Base-by-base conservation (phyloP, 2,888 invertebrate species). In the Philereme transversata region DNA sequence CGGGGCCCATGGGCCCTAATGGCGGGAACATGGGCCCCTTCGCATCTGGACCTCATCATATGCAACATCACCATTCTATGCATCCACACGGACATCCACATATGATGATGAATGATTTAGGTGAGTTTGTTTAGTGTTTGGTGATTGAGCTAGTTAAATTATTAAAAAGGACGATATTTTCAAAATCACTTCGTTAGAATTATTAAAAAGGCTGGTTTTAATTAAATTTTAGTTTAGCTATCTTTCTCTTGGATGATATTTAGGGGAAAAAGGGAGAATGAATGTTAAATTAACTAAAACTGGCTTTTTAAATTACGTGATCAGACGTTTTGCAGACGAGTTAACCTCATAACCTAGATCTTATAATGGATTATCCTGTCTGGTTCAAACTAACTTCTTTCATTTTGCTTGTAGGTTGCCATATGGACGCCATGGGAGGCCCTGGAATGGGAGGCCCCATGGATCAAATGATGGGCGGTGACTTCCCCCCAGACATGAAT, bases 51-150 rank as follows among this genome's bases (percentile, higher is more conserved):
- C 89, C 89, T 2, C 92, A 90, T 67, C 92, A 92, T 71, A 87
- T 90, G 90, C 92, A 88, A 67, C 92, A 92, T 58, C 92, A 91
- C 59, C 91, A 91, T 69, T 78, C 81, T 4, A 88, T 89, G 92
- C 92, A 91, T 62, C 91, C 91, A 60, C 90, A 92, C 66, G 78
- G 79, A 51, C 92, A 92, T 78, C 88, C 90, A 43, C 93, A 93
- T 74, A 90, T 93, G 89, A 89, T 93, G 90, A 92, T 93, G 88
- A 92, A 89, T 64, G 93, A 93, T 64, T 81, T 93, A 79, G 92
- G 93, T 92, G 55, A 75, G 58, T 7, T 22, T 22, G 22, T 22
- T 22, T 22, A 22, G 1, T 22, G 22, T 22, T 22, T 22, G 22
- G 3, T 22, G 22, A 22, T 22, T 22, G 22, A 22, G 22, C 22